phyloP scores from a whole-genome alignment of 1,140 invertebrate species.

The Ips typographus region DNA sequence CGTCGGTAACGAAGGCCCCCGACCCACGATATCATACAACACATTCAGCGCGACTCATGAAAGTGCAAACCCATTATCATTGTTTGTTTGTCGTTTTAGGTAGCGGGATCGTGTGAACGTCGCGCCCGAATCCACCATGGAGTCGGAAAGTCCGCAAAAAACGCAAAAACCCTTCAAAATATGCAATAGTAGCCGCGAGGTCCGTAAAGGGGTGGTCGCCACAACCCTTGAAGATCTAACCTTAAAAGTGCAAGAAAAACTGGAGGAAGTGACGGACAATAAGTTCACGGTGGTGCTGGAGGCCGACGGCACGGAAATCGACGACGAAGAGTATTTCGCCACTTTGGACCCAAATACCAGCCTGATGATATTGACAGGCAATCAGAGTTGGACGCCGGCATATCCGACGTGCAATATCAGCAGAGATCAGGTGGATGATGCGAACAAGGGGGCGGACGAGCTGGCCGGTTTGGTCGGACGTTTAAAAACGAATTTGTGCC shows the following conservation, averaged over 20 bases:
- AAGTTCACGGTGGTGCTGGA: slow-evolving; percentile 64
- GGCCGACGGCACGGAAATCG: slow-evolving; percentile 83
- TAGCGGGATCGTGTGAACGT: neutral
- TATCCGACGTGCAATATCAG: slow-evolving; percentile 58
- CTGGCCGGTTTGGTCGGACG: slow-evolving; percentile 68
- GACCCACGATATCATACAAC: neutral
- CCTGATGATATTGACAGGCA: slow-evolving; percentile 74
- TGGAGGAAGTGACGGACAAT: slow-evolving; percentile 53
- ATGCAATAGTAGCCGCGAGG: slow-evolving; percentile 71
- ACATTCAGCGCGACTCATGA: neutral
- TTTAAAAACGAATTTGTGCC: slow-evolving; percentile 74
- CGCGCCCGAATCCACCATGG: slow-evolving; percentile 37
- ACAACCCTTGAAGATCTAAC: slow-evolving; percentile 73
- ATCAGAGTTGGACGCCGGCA: slow-evolving; percentile 68
- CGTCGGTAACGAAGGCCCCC: neutral
- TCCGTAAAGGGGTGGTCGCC: slow-evolving; percentile 78
- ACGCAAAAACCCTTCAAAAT: slow-evolving; percentile 63
- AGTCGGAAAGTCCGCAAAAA: slow-evolving; percentile 41
- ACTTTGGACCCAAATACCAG: slow-evolving; percentile 79
- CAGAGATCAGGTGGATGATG: slow-evolving; percentile 69
- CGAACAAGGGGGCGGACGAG: slow-evolving; percentile 54
- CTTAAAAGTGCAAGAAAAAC: slow-evolving; percentile 67
- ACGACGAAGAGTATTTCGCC: slow-evolving; percentile 85
- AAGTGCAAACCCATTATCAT: neutral
- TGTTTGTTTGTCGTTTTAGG: neutral